A percentile compares a stretch with the other conserved stretches of the same genome.
These are phyloP conservation scores for Acipenser oxyrinchus DNA, from an alignment of 2,797 vertebrate species.

Conservation along the genomic window DNA sequence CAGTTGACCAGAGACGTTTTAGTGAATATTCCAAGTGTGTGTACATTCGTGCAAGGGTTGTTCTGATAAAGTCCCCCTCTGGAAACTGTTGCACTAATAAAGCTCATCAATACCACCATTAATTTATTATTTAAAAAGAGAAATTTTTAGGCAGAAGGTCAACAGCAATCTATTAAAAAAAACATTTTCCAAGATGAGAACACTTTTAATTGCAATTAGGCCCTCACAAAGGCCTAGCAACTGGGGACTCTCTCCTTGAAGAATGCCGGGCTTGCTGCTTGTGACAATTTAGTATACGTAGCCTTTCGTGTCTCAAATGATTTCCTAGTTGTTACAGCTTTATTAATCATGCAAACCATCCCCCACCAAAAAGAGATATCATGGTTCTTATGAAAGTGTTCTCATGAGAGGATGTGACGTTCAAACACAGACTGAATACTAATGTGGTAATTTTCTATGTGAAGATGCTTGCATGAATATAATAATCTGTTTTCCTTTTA, in stretches of 20 bases:
- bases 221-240: slow-evolving; percentile 7
- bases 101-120: slow-evolving; percentile 75
- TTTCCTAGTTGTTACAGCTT: slow-evolving; percentile 36
- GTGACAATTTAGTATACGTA: slow-evolving; percentile 15
- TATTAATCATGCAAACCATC: too few relatives aligned
- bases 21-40: too few relatives aligned
- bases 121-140: slow-evolving; percentile 59
- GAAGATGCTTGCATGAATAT: too few relatives aligned
- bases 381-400: slow-evolving; percentile 21
- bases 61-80: slow-evolving; percentile 34
- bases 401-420: slow-evolving; percentile 23
- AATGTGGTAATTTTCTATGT: too few relatives aligned
- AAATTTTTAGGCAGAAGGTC: slow-evolving; percentile 54
- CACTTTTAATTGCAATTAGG: slow-evolving; percentile 65
- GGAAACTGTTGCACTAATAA: slow-evolving; percentile 62
- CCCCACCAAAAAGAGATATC: slow-evolving; percentile 20
- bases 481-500: too few relatives aligned
- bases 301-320: slow-evolving; percentile 18
- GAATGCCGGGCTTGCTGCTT: slow-evolving; percentile 7
- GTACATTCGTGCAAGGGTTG: too few relatives aligned
- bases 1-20: too few relatives aligned
- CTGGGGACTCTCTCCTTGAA: slow-evolving; percentile 14
- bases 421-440: too few relatives aligned
- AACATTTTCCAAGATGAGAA: slow-evolving; percentile 69
- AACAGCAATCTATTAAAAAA: slow-evolving; percentile 62